Evolutionary conservation across 2,888 invertebrate species (phyloP).

Genomic region (Lycaena phlaeas): DNA sequence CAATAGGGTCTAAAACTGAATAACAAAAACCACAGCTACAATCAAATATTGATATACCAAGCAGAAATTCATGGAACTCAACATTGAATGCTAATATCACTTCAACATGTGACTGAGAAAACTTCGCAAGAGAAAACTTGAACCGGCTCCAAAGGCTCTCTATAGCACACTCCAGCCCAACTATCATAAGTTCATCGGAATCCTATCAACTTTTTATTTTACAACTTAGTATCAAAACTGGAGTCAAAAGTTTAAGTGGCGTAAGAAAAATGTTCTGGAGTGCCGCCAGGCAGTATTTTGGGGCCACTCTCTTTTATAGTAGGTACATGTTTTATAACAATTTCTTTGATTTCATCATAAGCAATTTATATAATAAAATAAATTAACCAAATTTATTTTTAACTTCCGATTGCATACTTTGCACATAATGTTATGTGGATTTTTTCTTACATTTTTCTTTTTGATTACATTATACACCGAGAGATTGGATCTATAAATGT

Average conservation of each 20-base stretch:
- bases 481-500: too few species aligned
- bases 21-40: conserved; percentile 2
- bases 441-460: too few species aligned
- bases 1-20: too few species aligned
- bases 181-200: conserved; percentile 13
- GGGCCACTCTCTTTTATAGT: conserved; percentile 1
- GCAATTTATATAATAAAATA: too few species aligned
- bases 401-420: too few species aligned
- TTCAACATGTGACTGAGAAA: conserved; percentile 13
- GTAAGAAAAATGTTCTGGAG: conserved; percentile 13
- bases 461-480: too few species aligned
- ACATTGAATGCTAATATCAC: conserved; percentile 17
- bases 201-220: conserved; percentile 17
- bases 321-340: too few species aligned
- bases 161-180: conserved; percentile 9
- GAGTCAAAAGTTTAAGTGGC: conserved; percentile 19
- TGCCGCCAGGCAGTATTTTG: conserved; percentile 3
- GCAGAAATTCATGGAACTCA: conserved; percentile 15
- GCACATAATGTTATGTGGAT: too few species aligned
- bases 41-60: conserved; percentile 9
- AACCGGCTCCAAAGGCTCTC: conserved; percentile 14
- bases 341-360: too few species aligned
- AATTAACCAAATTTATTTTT: too few species aligned
- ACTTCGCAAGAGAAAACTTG: conserved; percentile 13
- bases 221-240: conserved; percentile 13